Conservation (phyloP, 2,797 vertebrate genomes). For the Gymnoscopelus microlampas region DNA sequence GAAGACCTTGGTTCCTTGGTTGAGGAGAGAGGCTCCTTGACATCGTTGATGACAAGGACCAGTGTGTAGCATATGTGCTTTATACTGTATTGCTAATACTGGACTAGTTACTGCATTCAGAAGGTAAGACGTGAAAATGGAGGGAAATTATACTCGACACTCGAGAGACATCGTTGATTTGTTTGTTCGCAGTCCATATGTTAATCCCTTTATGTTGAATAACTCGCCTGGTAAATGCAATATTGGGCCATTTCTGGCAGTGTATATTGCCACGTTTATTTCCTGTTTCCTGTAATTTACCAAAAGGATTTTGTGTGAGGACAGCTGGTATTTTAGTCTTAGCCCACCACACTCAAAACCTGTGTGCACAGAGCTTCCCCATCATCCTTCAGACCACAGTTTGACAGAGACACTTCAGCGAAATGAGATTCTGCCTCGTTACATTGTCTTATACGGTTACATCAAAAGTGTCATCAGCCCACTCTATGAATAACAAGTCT, state of each 20-base stretch:
- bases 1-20: background rate
- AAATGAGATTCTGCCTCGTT: conserved; percentile 80
- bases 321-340: conserved; percentile 77
- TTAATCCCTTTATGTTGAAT: conserved; percentile 51
- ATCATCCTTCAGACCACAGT: conserved; percentile 75
- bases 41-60: too few relatives aligned
- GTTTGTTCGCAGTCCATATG: conserved; percentile 34
- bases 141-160: too few relatives aligned
- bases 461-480: conserved; percentile 77
- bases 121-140: too few relatives aligned
- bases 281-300: conserved; percentile 72
- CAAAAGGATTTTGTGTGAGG: conserved; percentile 69
- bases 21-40: too few relatives aligned
- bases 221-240: background rate
- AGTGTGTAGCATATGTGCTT: too few relatives aligned
- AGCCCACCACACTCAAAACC: conserved; percentile 79
- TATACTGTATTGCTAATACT: too few relatives aligned
- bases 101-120: background rate
- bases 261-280: conserved; percentile 24
- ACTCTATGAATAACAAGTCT: conserved; percentile 76
- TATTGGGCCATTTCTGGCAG: conserved; percentile 42
- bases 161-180: conserved; percentile 4
- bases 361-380: conserved; percentile 80
- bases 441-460: conserved; percentile 76
- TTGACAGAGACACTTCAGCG: conserved; percentile 79